Conservation (phyloP, 2,888 invertebrate species). For the Liopterus haemorrhoidalis region DNA sequence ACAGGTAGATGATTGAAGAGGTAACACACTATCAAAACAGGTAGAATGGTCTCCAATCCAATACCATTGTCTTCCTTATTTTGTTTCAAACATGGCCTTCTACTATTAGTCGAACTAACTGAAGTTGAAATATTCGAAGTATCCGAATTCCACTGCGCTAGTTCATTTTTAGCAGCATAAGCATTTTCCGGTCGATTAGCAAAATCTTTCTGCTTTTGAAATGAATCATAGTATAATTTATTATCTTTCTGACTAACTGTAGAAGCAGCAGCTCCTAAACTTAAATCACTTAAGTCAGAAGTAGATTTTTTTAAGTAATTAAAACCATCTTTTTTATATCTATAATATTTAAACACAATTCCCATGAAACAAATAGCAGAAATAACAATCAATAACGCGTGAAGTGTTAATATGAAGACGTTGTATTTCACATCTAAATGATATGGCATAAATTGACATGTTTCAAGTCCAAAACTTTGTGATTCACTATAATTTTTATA, state of each 20-base stretch:
- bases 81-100: slow-evolving; percentile 47
- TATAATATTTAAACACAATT: slow-evolving; percentile 40
- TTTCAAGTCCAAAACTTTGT: slow-evolving; percentile 27
- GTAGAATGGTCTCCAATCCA: slow-evolving; percentile 47
- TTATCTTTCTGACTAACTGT: slow-evolving; percentile 32
- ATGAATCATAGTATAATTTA: slow-evolving; percentile 41
- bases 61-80: slow-evolving; percentile 42
- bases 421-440: slow-evolving; percentile 47
- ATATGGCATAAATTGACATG: slow-evolving; percentile 48
- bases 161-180: slow-evolving; percentile 24
- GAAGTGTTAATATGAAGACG: slow-evolving; percentile 49
- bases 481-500: slow-evolving; percentile 14
- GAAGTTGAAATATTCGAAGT: slow-evolving; percentile 49
- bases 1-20: slow-evolving; percentile 55
- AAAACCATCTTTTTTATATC: slow-evolving; percentile 37
- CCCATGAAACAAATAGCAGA: slow-evolving; percentile 46
- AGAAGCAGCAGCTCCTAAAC: slow-evolving; percentile 34
- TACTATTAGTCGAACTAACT: slow-evolving; percentile 52
- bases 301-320: slow-evolving; percentile 44
- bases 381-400: slow-evolving; percentile 47
- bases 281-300: slow-evolving; percentile 43
- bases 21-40: slow-evolving; percentile 52
- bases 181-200: slow-evolving; percentile 23
- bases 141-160: slow-evolving; percentile 43
- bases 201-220: slow-evolving; percentile 27